Conservation (phyloP, 2,888 invertebrate species). For the Patella depressa region DNA sequence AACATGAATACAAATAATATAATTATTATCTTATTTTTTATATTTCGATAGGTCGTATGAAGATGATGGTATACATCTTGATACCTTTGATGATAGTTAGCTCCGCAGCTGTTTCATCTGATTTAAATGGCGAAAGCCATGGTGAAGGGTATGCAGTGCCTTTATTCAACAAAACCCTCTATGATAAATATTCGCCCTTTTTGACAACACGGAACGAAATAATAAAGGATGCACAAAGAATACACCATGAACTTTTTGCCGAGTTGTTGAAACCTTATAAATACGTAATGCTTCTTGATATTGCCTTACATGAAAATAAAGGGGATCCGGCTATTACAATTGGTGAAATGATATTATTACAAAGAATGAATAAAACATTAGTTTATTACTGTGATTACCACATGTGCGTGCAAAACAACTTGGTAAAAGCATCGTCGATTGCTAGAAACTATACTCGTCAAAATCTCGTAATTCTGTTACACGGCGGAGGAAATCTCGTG, state of each 20-base stretch:
- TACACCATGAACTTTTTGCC: slow-evolving; percentile 20
- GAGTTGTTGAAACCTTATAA: slow-evolving; percentile 19
- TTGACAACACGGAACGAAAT: too few relatives aligned
- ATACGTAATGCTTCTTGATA: slow-evolving; percentile 38
- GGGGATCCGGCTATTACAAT: slow-evolving; percentile 41
- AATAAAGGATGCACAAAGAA: slow-evolving; percentile 24
- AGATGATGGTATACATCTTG: too few relatives aligned
- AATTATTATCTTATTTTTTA: too few relatives aligned
- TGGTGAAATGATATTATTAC: slow-evolving; percentile 33
- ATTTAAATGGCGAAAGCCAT: too few relatives aligned
- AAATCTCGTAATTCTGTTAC: slow-evolving; percentile 37
- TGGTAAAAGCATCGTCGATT: background rate
- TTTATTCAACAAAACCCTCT: too few relatives aligned
- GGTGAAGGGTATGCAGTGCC: too few relatives aligned
- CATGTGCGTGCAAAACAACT: background rate
- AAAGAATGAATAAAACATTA: slow-evolving; percentile 25
- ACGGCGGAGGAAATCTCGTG: slow-evolving; percentile 41
- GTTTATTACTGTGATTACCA: slow-evolving; percentile 16
- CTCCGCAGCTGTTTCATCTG: too few relatives aligned
- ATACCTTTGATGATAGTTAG: too few relatives aligned
- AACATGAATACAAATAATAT: too few relatives aligned
- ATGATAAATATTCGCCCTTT: too few relatives aligned
- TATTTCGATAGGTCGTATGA: too few relatives aligned
- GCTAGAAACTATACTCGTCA: slow-evolving; percentile 6
- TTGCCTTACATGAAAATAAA: slow-evolving; percentile 39